These are phyloP conservation scores for Neoascia interrupta DNA, from an alignment of 2,888 invertebrate species.

Conservation along the genomic window DNA sequence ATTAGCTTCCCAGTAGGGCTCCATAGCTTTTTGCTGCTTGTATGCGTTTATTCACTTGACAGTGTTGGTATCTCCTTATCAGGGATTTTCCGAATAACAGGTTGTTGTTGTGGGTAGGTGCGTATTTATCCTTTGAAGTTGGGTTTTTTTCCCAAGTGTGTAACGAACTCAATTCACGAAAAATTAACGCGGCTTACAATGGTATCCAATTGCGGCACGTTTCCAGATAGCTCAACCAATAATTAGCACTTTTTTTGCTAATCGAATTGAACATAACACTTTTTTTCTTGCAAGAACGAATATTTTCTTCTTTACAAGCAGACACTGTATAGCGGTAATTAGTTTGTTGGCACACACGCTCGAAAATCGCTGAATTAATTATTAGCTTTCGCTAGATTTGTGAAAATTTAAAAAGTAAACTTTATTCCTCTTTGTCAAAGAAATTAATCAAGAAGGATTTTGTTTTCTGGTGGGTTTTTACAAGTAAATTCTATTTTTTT, in stretches of 20 bases:
- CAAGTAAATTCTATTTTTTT: neutral
- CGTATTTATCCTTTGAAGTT: conserved; percentile 3
- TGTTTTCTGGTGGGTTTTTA: neutral
- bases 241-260: conserved; percentile 33
- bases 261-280: conserved; percentile 35
- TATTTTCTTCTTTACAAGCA: conserved; percentile 9
- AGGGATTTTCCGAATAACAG: conserved; percentile 41
- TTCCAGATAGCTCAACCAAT: conserved; percentile 31
- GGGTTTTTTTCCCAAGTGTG: conserved; percentile 47
- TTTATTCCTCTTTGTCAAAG: neutral
- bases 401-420: neutral
- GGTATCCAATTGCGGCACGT: conserved; percentile 28
- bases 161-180: no score
- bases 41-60: conserved; percentile 55
- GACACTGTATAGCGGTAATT: neutral
- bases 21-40: conserved; percentile 73
- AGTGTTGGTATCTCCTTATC: conserved; percentile 57
- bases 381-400: neutral
- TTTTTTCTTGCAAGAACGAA: neutral
- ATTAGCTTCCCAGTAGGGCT: conserved; percentile 79
- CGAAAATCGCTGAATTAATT: conserved; percentile 11
- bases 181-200: no score
- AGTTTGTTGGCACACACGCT: neutral
- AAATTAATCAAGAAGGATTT: neutral
- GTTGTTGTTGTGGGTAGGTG: conserved; percentile 34